phyloP scores from a whole-genome alignment of 2,888 invertebrate genomes.

The Caenorhabditis afra region DNA sequence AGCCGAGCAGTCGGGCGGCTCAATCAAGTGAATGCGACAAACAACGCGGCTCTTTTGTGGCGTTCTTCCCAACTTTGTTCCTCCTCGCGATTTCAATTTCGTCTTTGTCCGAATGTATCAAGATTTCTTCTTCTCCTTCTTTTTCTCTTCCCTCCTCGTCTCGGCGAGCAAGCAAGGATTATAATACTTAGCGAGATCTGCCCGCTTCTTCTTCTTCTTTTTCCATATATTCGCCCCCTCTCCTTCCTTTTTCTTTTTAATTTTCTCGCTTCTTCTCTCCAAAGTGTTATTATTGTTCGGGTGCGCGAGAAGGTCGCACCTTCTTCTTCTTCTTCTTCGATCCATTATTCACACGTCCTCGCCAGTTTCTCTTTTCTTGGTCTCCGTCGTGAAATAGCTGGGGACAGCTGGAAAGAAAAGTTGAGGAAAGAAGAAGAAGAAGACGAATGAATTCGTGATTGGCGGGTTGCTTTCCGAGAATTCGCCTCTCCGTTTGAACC shows the following conservation, averaged over 20 bases:
- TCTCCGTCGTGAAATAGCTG: constrained; percentile 25
- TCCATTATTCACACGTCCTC: constrained; percentile 45
- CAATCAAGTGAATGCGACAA: constrained; percentile 51
- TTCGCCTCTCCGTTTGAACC: background rate
- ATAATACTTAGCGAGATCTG: constrained; percentile 57
- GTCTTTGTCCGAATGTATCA: constrained; percentile 40
- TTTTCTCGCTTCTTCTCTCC: background rate
- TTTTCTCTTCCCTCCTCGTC: constrained; percentile 25
- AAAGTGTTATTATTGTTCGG: constrained; percentile 23
- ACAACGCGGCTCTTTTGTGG: constrained; percentile 35
- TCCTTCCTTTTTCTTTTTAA: background rate
- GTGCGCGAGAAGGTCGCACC: background rate
- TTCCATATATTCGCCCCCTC: constrained; percentile 28
- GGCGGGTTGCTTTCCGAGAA: constrained; percentile 1
- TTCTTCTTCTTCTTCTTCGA: constrained; percentile 8
- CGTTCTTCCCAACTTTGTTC: constrained; percentile 34
- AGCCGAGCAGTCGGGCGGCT: constrained; percentile 11
- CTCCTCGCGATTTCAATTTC: constrained; percentile 33
- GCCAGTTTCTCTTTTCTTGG: constrained; percentile 10
- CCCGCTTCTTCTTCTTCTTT: background rate
- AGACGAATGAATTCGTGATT: constrained; percentile 5
- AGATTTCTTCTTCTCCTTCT: constrained; percentile 26
- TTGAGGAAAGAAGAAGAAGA: background rate
- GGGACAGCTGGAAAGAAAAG: constrained; percentile 32
- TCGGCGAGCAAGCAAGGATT: constrained; percentile 41